Base-by-base conservation (phyloP, 2,888 invertebrate species). In the Aphelenchoides bicaudatus region DNA sequence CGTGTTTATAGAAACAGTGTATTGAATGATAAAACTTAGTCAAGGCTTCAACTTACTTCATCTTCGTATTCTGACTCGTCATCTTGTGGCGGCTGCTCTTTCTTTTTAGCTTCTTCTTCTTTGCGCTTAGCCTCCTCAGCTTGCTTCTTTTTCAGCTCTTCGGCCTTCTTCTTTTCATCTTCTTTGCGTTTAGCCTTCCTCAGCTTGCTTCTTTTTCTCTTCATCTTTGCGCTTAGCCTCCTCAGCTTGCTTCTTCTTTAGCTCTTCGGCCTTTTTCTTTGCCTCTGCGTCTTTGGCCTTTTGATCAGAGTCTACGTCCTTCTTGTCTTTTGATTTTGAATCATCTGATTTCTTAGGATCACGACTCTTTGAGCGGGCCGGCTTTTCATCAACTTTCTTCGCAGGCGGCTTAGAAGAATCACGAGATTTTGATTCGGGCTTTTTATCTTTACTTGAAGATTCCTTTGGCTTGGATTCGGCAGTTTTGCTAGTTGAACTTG, bases 191-290 rank as follows among this genome's bases (percentile, higher is more conserved):
- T 43, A 19, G 16, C 10, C 10, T n/a, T 43, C 43, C 10, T 10
- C 43, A 10, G 16, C 25, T 6, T n/a, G 16, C 43, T 34, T 34
- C 34, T 34, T 34, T n/a, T 34, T n/a, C n/a, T 34, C 34, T 10
- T 34, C 34, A n/a, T 10, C 34, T n/a, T 34, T 34, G 34, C 34
- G 34, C 34, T n/a, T 34, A 10, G 10, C 10, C 27, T 51, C 43
- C 3, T 51, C 52, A n/a, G 37, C 37, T 13, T 37, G 23, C 46
- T 63, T 59, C 4, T 62, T 63, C 29, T 63, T 28, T 13, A 53
- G 62, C 25, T 34, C 59, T 3, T 65, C 65, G 1, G 55, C 63
- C 28, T 59, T 60, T 31, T 59, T 63, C 63, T 59, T 59, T 3
- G 30, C 63, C 19, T 57, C 63, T 21, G 49, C 60, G 13, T 49